phyloP scores from a whole-genome alignment of 2,113 vertebrate genomes.

The Lepisosteus osseus region DNA sequence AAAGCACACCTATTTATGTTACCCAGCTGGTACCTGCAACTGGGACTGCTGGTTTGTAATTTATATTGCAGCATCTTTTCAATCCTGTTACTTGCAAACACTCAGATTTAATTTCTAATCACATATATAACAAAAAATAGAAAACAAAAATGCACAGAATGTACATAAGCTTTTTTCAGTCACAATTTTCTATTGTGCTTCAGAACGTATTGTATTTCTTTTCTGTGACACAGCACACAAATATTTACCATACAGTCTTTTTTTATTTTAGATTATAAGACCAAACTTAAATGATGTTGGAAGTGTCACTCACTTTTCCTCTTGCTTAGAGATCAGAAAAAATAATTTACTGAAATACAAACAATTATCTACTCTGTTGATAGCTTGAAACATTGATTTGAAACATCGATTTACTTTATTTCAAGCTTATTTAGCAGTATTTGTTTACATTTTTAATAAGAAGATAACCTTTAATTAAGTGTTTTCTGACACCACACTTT shows the following conservation, averaged over 20 bases:
- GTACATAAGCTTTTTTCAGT: too few species aligned
- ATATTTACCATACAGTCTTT: not conserved
- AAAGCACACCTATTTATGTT: slow-evolving; percentile 24
- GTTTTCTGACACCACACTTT: slow-evolving; percentile 16
- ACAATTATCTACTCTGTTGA: not conserved
- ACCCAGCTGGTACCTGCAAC: slow-evolving; percentile 27
- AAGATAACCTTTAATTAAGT: not conserved
- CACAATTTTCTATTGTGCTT: too few species aligned
- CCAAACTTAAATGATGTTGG: not conserved
- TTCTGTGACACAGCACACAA: not conserved
- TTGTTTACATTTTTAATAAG: slow-evolving; percentile 9
- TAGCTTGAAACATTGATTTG: not conserved
- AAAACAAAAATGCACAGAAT: too few species aligned
- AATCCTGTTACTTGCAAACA: too few species aligned
- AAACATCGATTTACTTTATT: not conserved
- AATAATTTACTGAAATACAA: not conserved
- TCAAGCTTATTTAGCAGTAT: not conserved
- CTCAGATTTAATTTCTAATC: too few species aligned
- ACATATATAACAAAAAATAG: too few species aligned
- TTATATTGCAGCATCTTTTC: too few species aligned
- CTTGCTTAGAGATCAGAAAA: too few species aligned
- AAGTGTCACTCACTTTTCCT: not conserved
- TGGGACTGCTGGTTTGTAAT: too few species aligned
- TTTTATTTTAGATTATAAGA: too few species aligned
- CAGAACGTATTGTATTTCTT: not conserved